Conservation (phyloP, 2,888 invertebrate species). For the Ferdinandea cuprea region DNA sequence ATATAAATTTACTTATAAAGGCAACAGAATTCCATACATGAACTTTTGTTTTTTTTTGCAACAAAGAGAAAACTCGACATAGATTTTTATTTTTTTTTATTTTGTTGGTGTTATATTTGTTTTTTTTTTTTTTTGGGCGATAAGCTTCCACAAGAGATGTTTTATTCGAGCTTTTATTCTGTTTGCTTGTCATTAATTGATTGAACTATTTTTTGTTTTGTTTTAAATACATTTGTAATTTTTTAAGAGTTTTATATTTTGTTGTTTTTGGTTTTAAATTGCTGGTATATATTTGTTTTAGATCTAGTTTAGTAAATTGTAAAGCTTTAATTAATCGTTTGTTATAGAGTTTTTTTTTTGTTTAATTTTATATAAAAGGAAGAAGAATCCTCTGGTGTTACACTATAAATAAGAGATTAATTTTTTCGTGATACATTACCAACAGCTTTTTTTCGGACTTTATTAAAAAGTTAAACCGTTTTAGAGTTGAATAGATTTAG, state of each 20-base stretch:
- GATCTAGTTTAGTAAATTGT: constrained; percentile 42
- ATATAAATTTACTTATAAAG: constrained; percentile 41
- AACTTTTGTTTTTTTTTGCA: constrained; percentile 34
- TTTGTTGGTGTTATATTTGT: constrained; percentile 16
- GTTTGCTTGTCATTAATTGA: background rate
- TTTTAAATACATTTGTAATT: constrained; percentile 5
- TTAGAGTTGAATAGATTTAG: background rate
- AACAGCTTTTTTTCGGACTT: no score
- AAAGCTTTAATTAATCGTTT: constrained; percentile 52
- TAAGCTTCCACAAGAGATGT: constrained; percentile 17
- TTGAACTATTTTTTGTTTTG: constrained; percentile 10
- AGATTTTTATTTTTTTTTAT: constrained; percentile 22
- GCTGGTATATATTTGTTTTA: constrained; percentile 65
- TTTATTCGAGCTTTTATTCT: constrained; percentile 21
- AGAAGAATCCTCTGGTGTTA: constrained; percentile 34
- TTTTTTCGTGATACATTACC: background rate
- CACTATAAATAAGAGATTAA: background rate
- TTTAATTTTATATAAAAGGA: constrained; percentile 82
- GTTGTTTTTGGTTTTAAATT: constrained; percentile 71
- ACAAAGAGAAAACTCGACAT: constrained; percentile 33
- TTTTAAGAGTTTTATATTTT: constrained; percentile 1
- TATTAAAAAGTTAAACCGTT: no score
- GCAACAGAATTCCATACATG: constrained; percentile 53
- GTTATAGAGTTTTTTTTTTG: constrained; percentile 12
- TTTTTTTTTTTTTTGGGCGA: constrained; percentile 21